Conservation (phyloP, 2,113 vertebrate genomes). For the Mormyrus lacerda region DNA sequence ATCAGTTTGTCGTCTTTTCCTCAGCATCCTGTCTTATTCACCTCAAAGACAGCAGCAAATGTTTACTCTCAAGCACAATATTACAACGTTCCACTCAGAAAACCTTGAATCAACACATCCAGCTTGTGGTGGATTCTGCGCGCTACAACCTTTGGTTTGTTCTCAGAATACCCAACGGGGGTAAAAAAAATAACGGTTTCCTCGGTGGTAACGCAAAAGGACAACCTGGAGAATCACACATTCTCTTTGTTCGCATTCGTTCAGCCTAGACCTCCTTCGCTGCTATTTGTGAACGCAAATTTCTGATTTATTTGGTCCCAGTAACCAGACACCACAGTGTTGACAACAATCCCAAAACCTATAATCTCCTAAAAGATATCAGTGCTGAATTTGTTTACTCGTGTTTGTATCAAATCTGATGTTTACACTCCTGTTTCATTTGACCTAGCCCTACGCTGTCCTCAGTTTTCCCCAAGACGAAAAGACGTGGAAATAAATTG, state of each 20-base stretch:
- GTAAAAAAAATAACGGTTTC: neutral
- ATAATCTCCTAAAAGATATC: neutral
- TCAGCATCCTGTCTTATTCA: neutral
- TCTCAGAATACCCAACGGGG: neutral
- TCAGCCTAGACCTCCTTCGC: neutral
- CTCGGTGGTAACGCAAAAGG: neutral
- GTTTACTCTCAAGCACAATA: slow-evolving; percentile 1
- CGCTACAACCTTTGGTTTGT: neutral
- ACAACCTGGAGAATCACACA: neutral
- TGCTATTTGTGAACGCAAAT: neutral
- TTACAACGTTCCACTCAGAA: neutral
- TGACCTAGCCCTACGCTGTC: neutral
- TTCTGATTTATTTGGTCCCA: neutral
- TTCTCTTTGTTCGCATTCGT: neutral
- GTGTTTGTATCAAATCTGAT: neutral
- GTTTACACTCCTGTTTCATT: neutral
- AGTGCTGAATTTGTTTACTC: neutral
- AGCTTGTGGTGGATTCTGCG: neutral
- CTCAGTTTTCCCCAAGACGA: neutral
- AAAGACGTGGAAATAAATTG: neutral
- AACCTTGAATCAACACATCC: neutral
- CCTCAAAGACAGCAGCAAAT: neutral
- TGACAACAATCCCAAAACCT: neutral
- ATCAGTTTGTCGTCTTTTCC: neutral
- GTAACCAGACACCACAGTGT: neutral